Base-by-base conservation (phyloP, 1,140 invertebrate species). In the Sitobion miscanthi region DNA sequence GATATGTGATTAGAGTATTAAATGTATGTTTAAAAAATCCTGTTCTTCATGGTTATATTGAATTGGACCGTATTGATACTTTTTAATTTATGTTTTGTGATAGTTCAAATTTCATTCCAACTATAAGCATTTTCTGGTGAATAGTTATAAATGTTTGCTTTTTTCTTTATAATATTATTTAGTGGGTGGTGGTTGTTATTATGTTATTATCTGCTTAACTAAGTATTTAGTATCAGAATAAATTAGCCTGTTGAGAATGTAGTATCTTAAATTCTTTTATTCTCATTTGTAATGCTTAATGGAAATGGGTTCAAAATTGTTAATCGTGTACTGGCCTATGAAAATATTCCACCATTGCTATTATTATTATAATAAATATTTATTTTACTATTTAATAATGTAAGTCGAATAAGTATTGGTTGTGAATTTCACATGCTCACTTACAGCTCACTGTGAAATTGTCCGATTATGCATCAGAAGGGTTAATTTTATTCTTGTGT, bases 401-500 rank as follows among this genome's bases (percentile, higher is more conserved):
- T 93, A 54, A 93, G 35, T 2, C 11, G 11, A 54, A 92, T 20
- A 38, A 14, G 35, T 85, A 54, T 82, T 83, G 17, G 83, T 83
- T 92, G n/a, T 92, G 82, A 85, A 86, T 45, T 42, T 35, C 47
- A 93, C 82, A 54, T 54, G 2, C 91, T 35, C 47, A 86, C 20
- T 85, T 85, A 57, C 82, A 52, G 35, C 45, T 92, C n/a, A 83
- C 38, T 83, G 90, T 83, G 91, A 82, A 93, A 52, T 57, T 52
- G 91, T 93, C 91, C 91, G 91, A 86, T 54, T 57, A 54, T 54
- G 17, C 49, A 42, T 93, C 77, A 85, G 82, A 93, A 52, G 49
- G 2, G 77, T 85, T 93, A 83, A 93, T 93, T 93, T 93, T 86
- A 38, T 93, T 93, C 38, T 93, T 93, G 77, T 93, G 49, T 93